Evolutionary conservation across 2,888 invertebrate genomes (phyloP), one percentile per base, ranked within the genome.

Genomic region (Oxytorus armatus): DNA sequence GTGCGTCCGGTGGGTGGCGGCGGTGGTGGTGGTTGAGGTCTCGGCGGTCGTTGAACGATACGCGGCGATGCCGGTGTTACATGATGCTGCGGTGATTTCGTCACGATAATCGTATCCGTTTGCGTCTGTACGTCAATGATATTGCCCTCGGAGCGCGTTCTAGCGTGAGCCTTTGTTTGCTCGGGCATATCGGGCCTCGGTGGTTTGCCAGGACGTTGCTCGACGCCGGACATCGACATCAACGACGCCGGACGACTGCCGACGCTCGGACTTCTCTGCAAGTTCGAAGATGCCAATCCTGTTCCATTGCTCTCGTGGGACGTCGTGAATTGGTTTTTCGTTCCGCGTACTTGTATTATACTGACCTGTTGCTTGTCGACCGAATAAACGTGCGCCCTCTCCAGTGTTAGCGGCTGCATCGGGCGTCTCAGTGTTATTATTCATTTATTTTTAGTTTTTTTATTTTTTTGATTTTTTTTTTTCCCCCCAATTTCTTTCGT

Each of bases 281-380:
- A 90, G 88, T 90, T 91, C 82, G 90, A 88, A 77, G 81, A 65
- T 66, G 33, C 74, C 86, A 87, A 85, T 79, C 87, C 87, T 87
- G 88, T 90, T 85, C 90, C 90, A 88, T 88, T 89, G 87, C 86
- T 90, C 86, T 89, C 88, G 81, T 75, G 81, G 39, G 79, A 55
- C 18, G 69, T 16, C 55, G 74, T 79, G 81, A 78, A 49, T 29
- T 69, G 39, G 18, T 44, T 55, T 61, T 82, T 80, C 85, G 87
- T 89, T 82, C 91, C 91, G 76, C 93, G 93, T 81, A 95, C 94
- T 89, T 94, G 94, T 74, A 95, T 94, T 86, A 95, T 93, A 69
- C 95, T 95, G 79, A 96, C 95, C 89, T 96, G 96, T 80, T 96
- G 96, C 90, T 95, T 96, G 89, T 96, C 95, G 59, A 96, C 95